Evolutionary conservation across 1,140 invertebrate species (phyloP).

Genomic region (Camponotus vicinus): DNA sequence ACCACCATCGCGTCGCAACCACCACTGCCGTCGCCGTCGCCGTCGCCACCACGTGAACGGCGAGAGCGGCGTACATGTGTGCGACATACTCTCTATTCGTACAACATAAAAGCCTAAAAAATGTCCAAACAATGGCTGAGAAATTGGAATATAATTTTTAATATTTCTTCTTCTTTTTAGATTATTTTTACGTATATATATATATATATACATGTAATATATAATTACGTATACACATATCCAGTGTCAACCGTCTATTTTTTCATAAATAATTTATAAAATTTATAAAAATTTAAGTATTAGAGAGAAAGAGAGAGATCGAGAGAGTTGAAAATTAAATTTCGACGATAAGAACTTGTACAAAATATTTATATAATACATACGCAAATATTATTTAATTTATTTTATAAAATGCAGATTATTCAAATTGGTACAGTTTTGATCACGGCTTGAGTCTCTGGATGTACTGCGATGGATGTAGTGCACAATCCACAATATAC

Average conservation of each 20-base stretch:
- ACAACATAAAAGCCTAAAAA: neutral
- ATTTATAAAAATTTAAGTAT: too few relatives aligned
- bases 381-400: neutral
- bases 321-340: too few relatives aligned
- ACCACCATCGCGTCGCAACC: constrained; percentile 63
- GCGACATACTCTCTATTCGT: neutral
- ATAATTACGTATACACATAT: too few relatives aligned
- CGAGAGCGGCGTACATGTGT: neutral
- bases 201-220: neutral
- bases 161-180: neutral
- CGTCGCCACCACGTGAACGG: neutral
- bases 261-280: too few relatives aligned
- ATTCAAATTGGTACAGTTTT: too few relatives aligned
- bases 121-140: neutral
- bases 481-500: constrained; percentile 43
- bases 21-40: constrained; percentile 15
- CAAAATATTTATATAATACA: neutral
- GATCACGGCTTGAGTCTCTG: too few relatives aligned
- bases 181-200: neutral
- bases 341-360: too few relatives aligned
- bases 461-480: too few relatives aligned
- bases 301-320: too few relatives aligned
- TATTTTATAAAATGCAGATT: neutral
- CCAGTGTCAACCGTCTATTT: too few relatives aligned
- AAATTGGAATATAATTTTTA: neutral